phyloP scores from a whole-genome alignment of 2,113 vertebrate genomes.

The Puma concolor region DNA sequence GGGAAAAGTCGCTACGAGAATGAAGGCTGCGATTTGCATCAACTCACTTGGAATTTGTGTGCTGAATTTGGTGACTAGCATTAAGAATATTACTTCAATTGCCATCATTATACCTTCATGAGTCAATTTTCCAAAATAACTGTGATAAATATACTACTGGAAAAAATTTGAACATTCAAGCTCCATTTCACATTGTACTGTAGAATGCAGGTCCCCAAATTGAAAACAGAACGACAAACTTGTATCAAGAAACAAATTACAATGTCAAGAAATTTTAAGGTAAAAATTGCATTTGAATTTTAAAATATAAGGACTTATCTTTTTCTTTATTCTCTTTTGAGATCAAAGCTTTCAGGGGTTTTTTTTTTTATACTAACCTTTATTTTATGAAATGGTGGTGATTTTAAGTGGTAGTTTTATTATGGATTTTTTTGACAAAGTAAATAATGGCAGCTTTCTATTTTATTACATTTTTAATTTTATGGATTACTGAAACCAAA shows the following conservation, averaged over 20 bases:
- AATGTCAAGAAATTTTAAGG: neutral
- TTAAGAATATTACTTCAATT: neutral
- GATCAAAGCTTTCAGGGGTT: neutral
- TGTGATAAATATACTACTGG: neutral
- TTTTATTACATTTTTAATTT: neutral
- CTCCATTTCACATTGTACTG: neutral
- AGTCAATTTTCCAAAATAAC: neutral
- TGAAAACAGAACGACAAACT: neutral
- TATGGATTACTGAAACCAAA: neutral
- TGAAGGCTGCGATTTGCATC: neutral
- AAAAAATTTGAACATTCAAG: neutral
- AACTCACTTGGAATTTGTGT: neutral
- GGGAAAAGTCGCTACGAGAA: neutral
- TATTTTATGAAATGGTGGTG: neutral
- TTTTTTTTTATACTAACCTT: neutral
- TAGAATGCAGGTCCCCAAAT: neutral
- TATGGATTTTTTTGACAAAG: neutral
- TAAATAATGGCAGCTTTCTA: neutral
- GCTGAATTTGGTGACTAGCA: neutral
- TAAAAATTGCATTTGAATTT: neutral
- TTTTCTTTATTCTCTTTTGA: neutral
- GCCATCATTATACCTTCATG: neutral
- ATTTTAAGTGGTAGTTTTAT: neutral
- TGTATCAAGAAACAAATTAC: neutral
- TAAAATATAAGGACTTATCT: neutral